Base-by-base conservation (phyloP, 2,113 vertebrate species). In the Microtus oregoni region DNA sequence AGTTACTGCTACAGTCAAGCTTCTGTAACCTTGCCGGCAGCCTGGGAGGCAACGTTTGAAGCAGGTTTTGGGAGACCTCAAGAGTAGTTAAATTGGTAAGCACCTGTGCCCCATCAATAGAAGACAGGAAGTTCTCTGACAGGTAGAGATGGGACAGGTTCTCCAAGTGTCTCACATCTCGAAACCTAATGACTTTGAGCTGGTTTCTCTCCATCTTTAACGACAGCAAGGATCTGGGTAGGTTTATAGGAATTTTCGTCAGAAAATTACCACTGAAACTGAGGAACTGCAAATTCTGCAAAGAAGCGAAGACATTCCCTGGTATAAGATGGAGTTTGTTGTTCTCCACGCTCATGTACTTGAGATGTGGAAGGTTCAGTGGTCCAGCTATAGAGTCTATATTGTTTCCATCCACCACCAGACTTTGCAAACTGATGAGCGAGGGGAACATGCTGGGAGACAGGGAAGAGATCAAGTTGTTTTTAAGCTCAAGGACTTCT, bases 141-240 rank as follows among this genome's bases (percentile, higher is more conserved):
- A 99, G 96, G 72, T 98, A 98, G 89, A 99, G 98, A 24, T 98
- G 98, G 13, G 97, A 98, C 32, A 99, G 98, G 65, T 98, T 98
- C 92, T 98, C 98, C 90, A 99, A 97, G 41, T 99, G 99, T 92
- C 98, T 98, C 97, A 99, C 91, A 26, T 99, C 98, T 95, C 32
- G 95, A 94, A 98, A 98, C 58, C 96, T 97, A 86, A 99, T 86
- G 9, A 96, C 95, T 97, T 98, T 98, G 70, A 99, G 98, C 81
- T 98, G 97, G 88, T 99, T 99, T 97, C 98, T 98, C 96, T 99
- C 98, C 97, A 99, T 94, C 95, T 98, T 99, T 96, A 99, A 97
- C 68, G 98, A 98, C 50, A 98, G 89, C 92, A 99, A 97, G 50
- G 98, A 98, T 92, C 96, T 98, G 35, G 99, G 99, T 88, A 99